phyloP scores from a whole-genome alignment of 2,113 vertebrate genomes.

The Lutjanus erythropterus region DNA sequence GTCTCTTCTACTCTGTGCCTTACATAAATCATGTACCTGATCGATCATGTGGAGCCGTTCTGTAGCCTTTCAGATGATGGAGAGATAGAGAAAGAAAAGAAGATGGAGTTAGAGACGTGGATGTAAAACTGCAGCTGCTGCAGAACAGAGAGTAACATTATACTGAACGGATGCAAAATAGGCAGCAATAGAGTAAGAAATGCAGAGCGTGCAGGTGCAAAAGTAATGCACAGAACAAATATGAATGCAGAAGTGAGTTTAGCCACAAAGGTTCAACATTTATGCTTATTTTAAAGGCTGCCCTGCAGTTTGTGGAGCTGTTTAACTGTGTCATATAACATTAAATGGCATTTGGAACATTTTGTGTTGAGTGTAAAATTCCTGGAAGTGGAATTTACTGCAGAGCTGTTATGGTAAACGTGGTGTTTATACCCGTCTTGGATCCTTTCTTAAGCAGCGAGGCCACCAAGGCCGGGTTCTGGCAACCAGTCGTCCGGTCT shows the following conservation, averaged over 20 bases:
- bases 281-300: slow-evolving; percentile 17
- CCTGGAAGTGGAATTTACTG: slow-evolving; percentile 9
- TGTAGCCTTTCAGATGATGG: slow-evolving; percentile 81
- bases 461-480: slow-evolving; percentile 92
- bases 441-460: slow-evolving; percentile 94
- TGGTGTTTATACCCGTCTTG: slow-evolving; percentile 87
- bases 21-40: slow-evolving; percentile 84
- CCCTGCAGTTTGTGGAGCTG: slow-evolving; percentile 6
- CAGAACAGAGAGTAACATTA: slow-evolving; percentile 7
- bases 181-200: neutral
- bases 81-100: slow-evolving; percentile 34
- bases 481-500: slow-evolving; percentile 92
- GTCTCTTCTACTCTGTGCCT: slow-evolving; percentile 32
- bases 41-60: slow-evolving; percentile 85
- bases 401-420: neutral
- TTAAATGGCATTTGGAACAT: slow-evolving; percentile 7
- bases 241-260: neutral
- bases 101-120: slow-evolving; percentile 44
- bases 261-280: slow-evolving; percentile 7
- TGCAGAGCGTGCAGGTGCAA: neutral
- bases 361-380: neutral
- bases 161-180: slow-evolving; percentile 21
- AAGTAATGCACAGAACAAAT: slow-evolving; percentile 10
- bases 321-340: neutral
- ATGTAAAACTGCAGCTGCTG: slow-evolving; percentile 46